Evolutionary conservation across 2,113 vertebrate genomes (phyloP).

Genomic region (Sprattus sprattus): DNA sequence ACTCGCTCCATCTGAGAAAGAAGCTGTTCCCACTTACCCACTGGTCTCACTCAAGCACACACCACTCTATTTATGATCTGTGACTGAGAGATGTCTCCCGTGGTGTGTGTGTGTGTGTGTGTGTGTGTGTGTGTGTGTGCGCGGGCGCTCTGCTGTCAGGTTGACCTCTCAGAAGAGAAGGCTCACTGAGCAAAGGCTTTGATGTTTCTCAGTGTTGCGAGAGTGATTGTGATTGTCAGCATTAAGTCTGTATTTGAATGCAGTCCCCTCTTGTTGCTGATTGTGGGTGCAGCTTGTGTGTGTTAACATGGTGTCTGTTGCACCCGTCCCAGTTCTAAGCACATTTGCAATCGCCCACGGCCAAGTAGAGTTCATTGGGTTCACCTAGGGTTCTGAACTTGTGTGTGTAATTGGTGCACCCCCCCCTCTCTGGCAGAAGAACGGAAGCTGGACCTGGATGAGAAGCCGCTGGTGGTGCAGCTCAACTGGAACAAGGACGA

Average conservation of each 20-base stretch:
- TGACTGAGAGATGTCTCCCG: neutral
- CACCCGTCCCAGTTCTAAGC: too few species aligned
- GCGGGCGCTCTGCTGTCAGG: neutral
- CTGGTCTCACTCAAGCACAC: neutral
- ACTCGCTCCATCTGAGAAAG: constrained; percentile 1
- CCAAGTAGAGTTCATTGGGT: too few species aligned
- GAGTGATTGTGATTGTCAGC: neutral
- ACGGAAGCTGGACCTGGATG: constrained; percentile 95
- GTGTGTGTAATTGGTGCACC: constrained; percentile 24
- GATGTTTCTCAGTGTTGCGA: neutral
- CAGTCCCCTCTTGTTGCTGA: neutral
- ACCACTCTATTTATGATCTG: constrained; percentile 5
- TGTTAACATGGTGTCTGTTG: neutral
- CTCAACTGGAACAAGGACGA: constrained; percentile 99
- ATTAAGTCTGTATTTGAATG: neutral
- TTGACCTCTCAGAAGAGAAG: neutral
- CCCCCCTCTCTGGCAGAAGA: constrained; percentile 81
- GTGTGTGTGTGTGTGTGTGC: neutral
- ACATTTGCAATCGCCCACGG: too few species aligned
- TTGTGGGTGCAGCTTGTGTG: neutral
- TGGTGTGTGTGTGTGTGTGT: neutral
- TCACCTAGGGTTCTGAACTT: neutral
- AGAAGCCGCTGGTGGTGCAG: constrained; percentile 97
- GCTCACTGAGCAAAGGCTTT: neutral
- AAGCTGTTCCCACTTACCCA: constrained; percentile 10